These are phyloP conservation scores for Aphaenogaster ashmeadi DNA, from an alignment of 1,140 invertebrate species.

Conservation along the genomic window DNA sequence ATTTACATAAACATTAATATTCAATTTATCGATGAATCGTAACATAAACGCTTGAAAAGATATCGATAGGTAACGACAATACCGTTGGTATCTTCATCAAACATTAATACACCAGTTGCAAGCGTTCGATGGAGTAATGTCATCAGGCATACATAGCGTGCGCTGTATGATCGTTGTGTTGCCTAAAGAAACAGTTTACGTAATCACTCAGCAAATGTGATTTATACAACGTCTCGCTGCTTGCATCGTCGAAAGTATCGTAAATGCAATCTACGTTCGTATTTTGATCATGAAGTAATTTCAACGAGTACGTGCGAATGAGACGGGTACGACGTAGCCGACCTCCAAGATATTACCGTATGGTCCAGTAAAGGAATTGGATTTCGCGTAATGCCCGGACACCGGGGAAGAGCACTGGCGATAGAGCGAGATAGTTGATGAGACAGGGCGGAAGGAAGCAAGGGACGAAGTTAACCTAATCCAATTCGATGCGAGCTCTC, in stretches of 20 bases:
- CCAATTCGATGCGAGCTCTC: slow-evolving; percentile 79
- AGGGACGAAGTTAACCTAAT: slow-evolving; percentile 76
- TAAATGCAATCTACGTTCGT: slow-evolving; percentile 46
- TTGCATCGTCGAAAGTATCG: slow-evolving; percentile 24
- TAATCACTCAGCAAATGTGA: slow-evolving; percentile 41
- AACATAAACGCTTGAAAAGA: slow-evolving; percentile 8
- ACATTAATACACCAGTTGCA: background rate
- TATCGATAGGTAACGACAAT: background rate
- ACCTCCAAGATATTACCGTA: slow-evolving; percentile 74
- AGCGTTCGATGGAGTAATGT: background rate
- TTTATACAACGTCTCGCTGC: background rate
- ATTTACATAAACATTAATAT: slow-evolving; percentile 28
- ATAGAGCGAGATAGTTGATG: slow-evolving; percentile 64
- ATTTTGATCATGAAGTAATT: slow-evolving; percentile 41
- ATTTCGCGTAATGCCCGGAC: slow-evolving; percentile 75
- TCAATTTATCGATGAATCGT: slow-evolving; percentile 14
- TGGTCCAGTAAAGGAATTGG: slow-evolving; percentile 76
- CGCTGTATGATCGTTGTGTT: background rate
- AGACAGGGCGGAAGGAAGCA: slow-evolving; percentile 59
- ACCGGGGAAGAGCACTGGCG: slow-evolving; percentile 24
- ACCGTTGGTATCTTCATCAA: background rate
- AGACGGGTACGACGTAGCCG: slow-evolving; percentile 35
- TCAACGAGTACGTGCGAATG: slow-evolving; percentile 44
- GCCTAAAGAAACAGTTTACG: slow-evolving; percentile 52
- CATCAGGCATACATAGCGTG: background rate